Evolutionary conservation across 2,888 invertebrate genomes (phyloP).

Genomic region (Poecilus cupreus): DNA sequence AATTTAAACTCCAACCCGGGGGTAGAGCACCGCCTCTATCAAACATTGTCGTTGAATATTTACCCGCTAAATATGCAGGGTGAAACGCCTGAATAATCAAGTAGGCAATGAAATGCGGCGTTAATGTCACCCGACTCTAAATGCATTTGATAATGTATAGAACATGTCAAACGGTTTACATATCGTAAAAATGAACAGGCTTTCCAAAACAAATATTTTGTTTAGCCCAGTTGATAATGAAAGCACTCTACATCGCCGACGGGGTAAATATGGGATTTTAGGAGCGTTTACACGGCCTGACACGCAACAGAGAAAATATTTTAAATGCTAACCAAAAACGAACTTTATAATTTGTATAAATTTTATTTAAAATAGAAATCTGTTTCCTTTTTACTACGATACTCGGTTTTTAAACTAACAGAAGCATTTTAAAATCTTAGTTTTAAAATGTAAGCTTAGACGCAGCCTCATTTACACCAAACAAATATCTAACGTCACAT

Average conservation of each 20-base stretch:
- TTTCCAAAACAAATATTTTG: conserved; percentile 36
- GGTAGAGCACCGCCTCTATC: neutral
- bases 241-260: neutral
- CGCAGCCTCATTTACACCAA: no score
- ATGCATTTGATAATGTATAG: conserved; percentile 53
- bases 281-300: neutral
- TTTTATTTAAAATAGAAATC: no score
- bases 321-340: neutral
- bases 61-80: conserved; percentile 36
- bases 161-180: conserved; percentile 51
- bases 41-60: conserved; percentile 26
- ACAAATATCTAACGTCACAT: no score
- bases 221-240: conserved; percentile 20
- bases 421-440: no score
- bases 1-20: conserved; percentile 17
- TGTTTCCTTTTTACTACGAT: no score
- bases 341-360: no score
- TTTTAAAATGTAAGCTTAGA: no score
- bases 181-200: conserved; percentile 44
- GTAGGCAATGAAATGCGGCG: neutral
- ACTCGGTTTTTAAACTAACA: no score
- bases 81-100: conserved; percentile 24
- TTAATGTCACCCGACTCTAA: conserved; percentile 14
- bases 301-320: no score
- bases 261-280: neutral